Evolutionary conservation across 2,797 vertebrate genomes (phyloP), one percentile per base, ranked within the genome.

Genomic region (Hoplostethus atlanticus): DNA sequence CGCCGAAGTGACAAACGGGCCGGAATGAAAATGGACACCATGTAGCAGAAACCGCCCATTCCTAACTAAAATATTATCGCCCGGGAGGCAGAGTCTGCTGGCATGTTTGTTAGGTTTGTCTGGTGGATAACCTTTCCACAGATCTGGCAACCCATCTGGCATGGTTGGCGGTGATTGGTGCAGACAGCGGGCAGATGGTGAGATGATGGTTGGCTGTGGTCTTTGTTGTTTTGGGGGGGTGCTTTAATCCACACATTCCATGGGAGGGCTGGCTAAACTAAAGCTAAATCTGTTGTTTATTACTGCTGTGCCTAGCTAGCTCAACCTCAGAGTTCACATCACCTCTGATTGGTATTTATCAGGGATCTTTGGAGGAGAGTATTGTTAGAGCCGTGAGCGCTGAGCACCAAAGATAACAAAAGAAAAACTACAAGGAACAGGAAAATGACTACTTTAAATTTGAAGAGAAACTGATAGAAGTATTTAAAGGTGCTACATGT

Each of bases 131-230:
- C 76, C 83, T 74, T 70, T 72, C 78, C 65, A 80, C 69, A 68
- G 81, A 88, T 89, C 79, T 90, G 88, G 83, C 83, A 80, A 83
- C 72, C 90, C 88, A 90, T 90, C 87, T 92, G 88, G 84, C 77
- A 81, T 65, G 71, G 78, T 64, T 67, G 63, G 36, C 36, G n/a
- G 71, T 71, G 77, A 86, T 84, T 80, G 70, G 79, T 81, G 69
- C 51, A 72, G 70, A 75, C 76, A 8, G 64, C 59, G 60, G 73
- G 74, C 79, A 84, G 88, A 86, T 83, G 86, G 86, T 72, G 76
- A 76, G 71, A 79, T 64, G 69, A 64, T 83, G 65, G 58, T 84
- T 77, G 72, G 63, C 76, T 78, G 13, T 63, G 63, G 71, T 73
- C 71, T 65, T 73, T 73, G 62, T 73, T 70, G 73, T 83, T 84